Base-by-base conservation (phyloP, 2,888 invertebrate species). In the Polyommatus iphigenia region DNA sequence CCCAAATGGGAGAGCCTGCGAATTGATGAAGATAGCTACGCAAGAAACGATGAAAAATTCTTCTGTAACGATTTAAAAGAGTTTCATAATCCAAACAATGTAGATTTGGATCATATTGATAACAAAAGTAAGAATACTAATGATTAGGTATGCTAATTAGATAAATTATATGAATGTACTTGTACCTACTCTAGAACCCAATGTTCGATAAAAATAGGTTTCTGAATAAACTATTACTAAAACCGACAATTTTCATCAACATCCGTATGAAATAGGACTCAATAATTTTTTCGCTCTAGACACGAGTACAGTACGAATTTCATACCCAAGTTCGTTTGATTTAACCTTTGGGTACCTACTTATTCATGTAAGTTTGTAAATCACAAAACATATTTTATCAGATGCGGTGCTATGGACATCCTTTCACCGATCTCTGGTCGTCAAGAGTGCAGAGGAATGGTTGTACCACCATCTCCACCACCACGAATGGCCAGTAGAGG, bases 1-100 rank as follows among this genome's bases (percentile, higher is more conserved):
- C 88, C 91, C 0, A 85, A 88, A 78, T 93, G 93, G 93, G 93
- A 91, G 80, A 89, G 83, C 77, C 82, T 90, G n/a, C 83, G 88
- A 79, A 50, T 80, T 6, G 82, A 77, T n/a, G 86, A 87, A 1
- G 85, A 86, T n/a, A 4, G 79, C 0, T 91, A 90, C 79, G 83
- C 87, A 3, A 85, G 84, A 79, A 83, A 83, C 59, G 87, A 89
- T 77, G 83, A 85, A 57, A 93, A 89, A 80, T 83, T 89, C 15
- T 59, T 80, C 1, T 87, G 80, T 13, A 3, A 62, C 76, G 79
- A 82, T 2, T 8, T 85, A n/a, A 80, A 84, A 8, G 86, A 89
- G 5, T 79, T 93, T 29, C 83, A 83, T 77, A 92, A 89, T 79
- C 84, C 87, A 8, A 82, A 85, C 24, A 81, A 85, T 24, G 85